A percentile compares a stretch with the other conserved stretches of the same genome.
Evolutionary conservation across 2,888 invertebrate genomes (phyloP).

Genomic region (Tupiocoris notatus): DNA sequence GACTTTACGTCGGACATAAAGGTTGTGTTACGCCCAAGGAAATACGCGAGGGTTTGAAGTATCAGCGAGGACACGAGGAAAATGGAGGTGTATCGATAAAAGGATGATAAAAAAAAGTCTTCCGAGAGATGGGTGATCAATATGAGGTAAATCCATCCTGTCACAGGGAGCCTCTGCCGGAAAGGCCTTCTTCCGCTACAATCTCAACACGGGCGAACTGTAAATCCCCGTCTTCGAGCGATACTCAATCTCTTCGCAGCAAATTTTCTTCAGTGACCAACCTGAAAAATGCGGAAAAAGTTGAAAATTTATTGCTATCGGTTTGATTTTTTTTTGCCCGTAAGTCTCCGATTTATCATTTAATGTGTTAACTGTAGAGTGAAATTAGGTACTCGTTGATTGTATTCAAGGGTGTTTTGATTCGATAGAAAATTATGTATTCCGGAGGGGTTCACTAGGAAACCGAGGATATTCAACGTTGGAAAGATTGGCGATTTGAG

Average conservation of each 20-base stretch:
- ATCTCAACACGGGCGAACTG: background rate
- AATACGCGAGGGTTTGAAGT: background rate
- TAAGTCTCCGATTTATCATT: no score
- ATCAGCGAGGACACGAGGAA: background rate
- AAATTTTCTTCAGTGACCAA: no score
- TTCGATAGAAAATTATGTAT: no score
- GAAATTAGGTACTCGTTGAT: no score
- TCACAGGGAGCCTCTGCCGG: conserved; percentile 7
- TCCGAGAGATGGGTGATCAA: conserved; percentile 15
- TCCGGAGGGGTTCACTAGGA: no score
- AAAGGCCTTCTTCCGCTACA: background rate
- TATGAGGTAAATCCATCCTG: conserved; percentile 34
- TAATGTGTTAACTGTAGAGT: no score
- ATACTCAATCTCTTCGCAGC: background rate
- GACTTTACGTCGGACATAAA: background rate
- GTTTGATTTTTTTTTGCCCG: no score
- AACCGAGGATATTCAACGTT: no score
- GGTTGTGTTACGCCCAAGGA: background rate
- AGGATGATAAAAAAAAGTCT: background rate
- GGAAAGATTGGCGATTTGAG: no score
- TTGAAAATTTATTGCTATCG: no score
- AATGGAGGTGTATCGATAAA: conserved; percentile 21
- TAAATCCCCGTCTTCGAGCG: background rate
- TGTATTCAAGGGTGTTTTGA: no score
- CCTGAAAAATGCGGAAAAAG: no score